Evolutionary conservation across 1,140 invertebrate genomes (phyloP), one percentile per base, ranked within the genome.

Genomic region (Trachymyrmex septentrionalis): DNA sequence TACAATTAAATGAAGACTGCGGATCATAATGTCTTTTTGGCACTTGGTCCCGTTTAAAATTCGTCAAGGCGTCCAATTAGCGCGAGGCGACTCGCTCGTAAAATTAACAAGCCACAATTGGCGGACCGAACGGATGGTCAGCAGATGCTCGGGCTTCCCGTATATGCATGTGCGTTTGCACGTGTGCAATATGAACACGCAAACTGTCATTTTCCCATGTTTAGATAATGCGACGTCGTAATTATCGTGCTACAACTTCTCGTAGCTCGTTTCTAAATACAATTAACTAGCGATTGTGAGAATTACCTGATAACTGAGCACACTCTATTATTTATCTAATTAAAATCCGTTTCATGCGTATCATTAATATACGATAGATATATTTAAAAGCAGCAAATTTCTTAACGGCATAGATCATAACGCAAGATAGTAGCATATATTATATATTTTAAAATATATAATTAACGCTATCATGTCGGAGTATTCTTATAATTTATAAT

Each of bases 21-120:
- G 38, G 10, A 30, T 30, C 12, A 44, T 16, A 16, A 10, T 63
- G 34, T 21, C 19, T n/a, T 89, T 88, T 88, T 75, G 61, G 44
- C 81, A 86, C 76, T 75, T 63, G 44, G 24, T 16, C 12, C 14
- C 44, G 66, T n/a, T 85, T 59, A 66, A 89, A 89, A 89, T 90
- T 82, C 53, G 82, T 89, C 87, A 81, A 80, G 59, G 10, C 88
- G 55, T 24, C 66, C 89, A 93, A 92, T 93, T 92, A 93, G 86
- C 87, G 21, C 87, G 85, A 84, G 91, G 91, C 44, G 86, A 71
- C 90, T 90, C 88, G 90, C 90, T 87, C 48, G 88, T 88, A 88
- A 86, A 90, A 92, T 93, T 91, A 94, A 93, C 92, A 85, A 93
- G 92, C 85, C 44, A 85, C 91, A 94, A 94, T 93, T 94, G 91